phyloP scores from a whole-genome alignment of 2,888 invertebrate species.

The Trissolcus brochymenae region DNA sequence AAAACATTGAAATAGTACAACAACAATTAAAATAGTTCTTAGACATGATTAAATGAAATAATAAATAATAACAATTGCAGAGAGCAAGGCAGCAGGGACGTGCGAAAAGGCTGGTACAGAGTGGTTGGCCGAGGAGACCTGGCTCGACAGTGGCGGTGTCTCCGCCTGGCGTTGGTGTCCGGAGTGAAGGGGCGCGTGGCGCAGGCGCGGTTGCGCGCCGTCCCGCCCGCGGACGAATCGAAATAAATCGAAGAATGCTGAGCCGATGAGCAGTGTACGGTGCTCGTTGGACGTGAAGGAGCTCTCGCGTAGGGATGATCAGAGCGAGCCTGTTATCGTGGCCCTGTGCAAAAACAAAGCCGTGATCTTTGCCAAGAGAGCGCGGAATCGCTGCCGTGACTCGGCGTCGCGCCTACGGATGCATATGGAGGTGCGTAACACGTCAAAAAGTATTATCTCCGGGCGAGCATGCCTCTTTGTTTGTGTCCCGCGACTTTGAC shows the following conservation, averaged over 20 bases:
- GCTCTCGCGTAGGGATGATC: slow-evolving; percentile 70
- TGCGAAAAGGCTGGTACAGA: neutral
- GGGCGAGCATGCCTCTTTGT: slow-evolving; percentile 60
- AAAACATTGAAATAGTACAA: no score
- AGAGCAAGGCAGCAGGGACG: neutral
- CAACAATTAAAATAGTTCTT: no score
- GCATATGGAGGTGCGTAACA: slow-evolving; percentile 74
- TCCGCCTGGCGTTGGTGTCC: slow-evolving; percentile 67
- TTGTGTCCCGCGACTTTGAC: slow-evolving; percentile 37
- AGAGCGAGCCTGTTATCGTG: slow-evolving; percentile 71
- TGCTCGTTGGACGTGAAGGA: slow-evolving; percentile 69
- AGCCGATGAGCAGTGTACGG: slow-evolving; percentile 70
- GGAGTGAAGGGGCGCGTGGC: slow-evolving; percentile 60
- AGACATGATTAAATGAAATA: no score
- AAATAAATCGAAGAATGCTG: slow-evolving; percentile 76
- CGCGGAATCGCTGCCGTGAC: slow-evolving; percentile 65
- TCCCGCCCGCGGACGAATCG: slow-evolving; percentile 69
- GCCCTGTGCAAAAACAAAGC: slow-evolving; percentile 69
- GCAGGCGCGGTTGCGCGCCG: slow-evolving; percentile 54
- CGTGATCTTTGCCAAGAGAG: slow-evolving; percentile 66
- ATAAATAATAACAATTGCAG: no score
- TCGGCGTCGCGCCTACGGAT: slow-evolving; percentile 71
- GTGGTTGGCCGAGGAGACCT: neutral
- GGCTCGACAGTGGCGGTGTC: slow-evolving; percentile 34
- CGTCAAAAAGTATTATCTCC: neutral